A percentile compares a stretch with the other conserved stretches of the same genome.
Conservation (phyloP, 2,797 vertebrate genomes). For the Melanotaenia parkinsoni region DNA sequence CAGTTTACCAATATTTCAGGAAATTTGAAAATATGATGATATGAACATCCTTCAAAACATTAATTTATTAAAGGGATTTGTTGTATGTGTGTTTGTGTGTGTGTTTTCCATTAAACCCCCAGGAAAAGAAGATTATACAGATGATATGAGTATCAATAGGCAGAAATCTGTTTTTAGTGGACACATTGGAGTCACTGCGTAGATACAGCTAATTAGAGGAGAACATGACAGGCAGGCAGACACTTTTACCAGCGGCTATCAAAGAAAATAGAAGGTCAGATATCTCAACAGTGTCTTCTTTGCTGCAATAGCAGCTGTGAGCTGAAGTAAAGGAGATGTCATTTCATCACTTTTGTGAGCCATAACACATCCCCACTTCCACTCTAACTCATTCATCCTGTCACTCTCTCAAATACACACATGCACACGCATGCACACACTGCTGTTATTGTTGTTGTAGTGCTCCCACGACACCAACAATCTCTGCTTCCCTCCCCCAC, state of each 20-base stretch:
- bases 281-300: constrained; percentile 77
- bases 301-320: constrained; percentile 83
- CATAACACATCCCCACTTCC: constrained; percentile 80
- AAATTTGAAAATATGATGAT: constrained; percentile 30
- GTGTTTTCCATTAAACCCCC: not conserved
- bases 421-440: constrained; percentile 71
- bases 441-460: constrained; percentile 87
- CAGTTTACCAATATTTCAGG: constrained; percentile 5
- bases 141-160: constrained; percentile 38
- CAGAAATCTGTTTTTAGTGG: constrained; percentile 47
- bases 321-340: constrained; percentile 84
- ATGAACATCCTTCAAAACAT: constrained; percentile 21
- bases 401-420: constrained; percentile 62
- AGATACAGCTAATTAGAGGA: constrained; percentile 64
- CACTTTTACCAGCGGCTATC: constrained; percentile 68
- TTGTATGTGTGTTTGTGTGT: not conserved
- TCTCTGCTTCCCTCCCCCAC: constrained; percentile 83
- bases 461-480: constrained; percentile 87
- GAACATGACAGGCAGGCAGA: constrained; percentile 71
- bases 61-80: constrained; percentile 14
- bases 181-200: constrained; percentile 62
- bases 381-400: constrained; percentile 76
- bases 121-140: constrained; percentile 30
- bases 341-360: constrained; percentile 87
- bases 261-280: constrained; percentile 78